A percentile compares a stretch with the other conserved stretches of the same genome.
phyloP scores from a whole-genome alignment of 2,797 vertebrate species.

The Chromis chromis region DNA sequence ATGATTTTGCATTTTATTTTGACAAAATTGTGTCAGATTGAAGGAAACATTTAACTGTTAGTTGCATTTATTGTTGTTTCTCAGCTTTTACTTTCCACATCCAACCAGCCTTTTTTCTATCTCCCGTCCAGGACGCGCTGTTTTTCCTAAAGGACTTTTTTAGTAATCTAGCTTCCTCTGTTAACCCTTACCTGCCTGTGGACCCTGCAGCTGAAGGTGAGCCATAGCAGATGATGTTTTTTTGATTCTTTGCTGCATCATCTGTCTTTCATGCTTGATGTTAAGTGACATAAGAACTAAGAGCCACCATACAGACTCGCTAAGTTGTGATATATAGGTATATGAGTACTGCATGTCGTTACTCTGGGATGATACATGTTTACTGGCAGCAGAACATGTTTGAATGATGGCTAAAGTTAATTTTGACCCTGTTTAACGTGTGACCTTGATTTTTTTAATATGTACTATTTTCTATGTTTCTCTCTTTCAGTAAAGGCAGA shows the following conservation, averaged over 20 bases:
- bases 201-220: slow-evolving; percentile 88
- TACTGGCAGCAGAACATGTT: background rate
- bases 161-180: slow-evolving; percentile 87
- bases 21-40: no score
- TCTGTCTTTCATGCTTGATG: background rate
- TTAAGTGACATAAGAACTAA: background rate
- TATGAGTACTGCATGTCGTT: background rate
- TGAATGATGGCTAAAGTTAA: background rate
- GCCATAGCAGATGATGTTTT: background rate
- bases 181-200: slow-evolving; percentile 88
- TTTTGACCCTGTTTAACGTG: background rate
- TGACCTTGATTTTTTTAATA: no score
- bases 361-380: background rate
- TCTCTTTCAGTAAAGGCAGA: slow-evolving; percentile 81
- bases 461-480: background rate
- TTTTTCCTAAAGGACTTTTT: slow-evolving; percentile 95
- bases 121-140: slow-evolving; percentile 87
- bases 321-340: no score
- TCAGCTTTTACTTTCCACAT: background rate
- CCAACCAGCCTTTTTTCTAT: slow-evolving; percentile 23
- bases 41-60: background rate
- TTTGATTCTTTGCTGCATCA: background rate
- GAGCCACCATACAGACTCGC: background rate
- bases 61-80: no score
- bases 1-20: no score